phyloP scores from a whole-genome alignment of 2,888 invertebrate species.

The Iphiclides podalirius region DNA sequence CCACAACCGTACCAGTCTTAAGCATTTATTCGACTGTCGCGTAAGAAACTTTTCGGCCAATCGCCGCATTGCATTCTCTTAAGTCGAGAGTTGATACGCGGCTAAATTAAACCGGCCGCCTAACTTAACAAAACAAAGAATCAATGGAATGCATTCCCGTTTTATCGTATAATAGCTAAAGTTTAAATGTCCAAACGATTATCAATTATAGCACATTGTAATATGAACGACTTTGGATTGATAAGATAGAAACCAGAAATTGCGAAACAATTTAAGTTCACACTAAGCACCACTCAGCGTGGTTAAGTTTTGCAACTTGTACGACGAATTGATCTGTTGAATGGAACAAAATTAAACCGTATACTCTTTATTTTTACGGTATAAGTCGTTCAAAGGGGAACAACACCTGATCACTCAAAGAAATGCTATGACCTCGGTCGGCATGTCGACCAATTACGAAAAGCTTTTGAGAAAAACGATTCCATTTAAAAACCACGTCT shows the following conservation, averaged over 20 bases:
- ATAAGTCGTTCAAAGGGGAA: constrained; percentile 28
- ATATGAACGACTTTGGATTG: constrained; percentile 24
- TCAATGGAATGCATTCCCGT: constrained; percentile 40
- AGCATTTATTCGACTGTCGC: constrained; percentile 46
- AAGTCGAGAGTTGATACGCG: constrained; percentile 50
- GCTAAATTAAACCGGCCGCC: constrained; percentile 50
- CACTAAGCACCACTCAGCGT: constrained; percentile 24
- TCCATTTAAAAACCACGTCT: constrained; percentile 7
- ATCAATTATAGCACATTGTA: constrained; percentile 25
- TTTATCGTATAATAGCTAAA: constrained; percentile 45
- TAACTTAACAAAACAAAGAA: constrained; percentile 42
- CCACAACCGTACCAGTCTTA: constrained; percentile 36
- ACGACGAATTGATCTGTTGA: constrained; percentile 28
- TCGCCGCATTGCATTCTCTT: constrained; percentile 60
- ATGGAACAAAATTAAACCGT: constrained; percentile 25
- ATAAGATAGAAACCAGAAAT: constrained; percentile 13
- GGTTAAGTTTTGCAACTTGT: constrained; percentile 33
- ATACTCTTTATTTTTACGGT: constrained; percentile 28
- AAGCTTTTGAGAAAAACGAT: constrained; percentile 31
- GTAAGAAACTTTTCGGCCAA: constrained; percentile 38
- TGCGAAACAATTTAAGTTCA: constrained; percentile 32
- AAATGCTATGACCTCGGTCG: constrained; percentile 63
- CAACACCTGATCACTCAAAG: constrained; percentile 61
- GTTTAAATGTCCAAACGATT: constrained; percentile 23
- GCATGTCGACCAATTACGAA: constrained; percentile 49